Percentiles rank a stretch among this genome's conserved stretches.
Conservation (phyloP, 2,113 vertebrate species). For the Tyrannus savana region DNA sequence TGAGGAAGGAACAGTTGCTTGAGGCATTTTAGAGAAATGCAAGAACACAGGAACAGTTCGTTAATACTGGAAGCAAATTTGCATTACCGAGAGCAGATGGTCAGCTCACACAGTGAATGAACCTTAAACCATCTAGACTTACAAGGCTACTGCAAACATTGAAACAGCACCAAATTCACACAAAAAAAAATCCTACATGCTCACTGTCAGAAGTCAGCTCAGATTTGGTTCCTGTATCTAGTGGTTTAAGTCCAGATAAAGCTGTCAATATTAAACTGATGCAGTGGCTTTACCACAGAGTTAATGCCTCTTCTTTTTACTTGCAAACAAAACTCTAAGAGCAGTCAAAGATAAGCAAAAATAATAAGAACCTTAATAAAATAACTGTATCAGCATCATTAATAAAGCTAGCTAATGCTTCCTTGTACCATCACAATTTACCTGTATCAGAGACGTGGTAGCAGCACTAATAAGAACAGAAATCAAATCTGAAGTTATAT, state of each 20-base stretch:
- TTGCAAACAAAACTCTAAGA: background rate
- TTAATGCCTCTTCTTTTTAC: background rate
- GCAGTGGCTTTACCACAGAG: background rate
- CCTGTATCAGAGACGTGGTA: background rate
- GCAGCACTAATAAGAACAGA: background rate
- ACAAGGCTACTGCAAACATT: constrained; percentile 39
- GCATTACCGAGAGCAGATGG: constrained; percentile 65
- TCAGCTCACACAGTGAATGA: constrained; percentile 33
- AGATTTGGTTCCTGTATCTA: background rate
- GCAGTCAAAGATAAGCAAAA: constrained; percentile 8
- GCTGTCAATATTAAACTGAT: constrained; percentile 22
- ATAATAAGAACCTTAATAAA: constrained; percentile 11
- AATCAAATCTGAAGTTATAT: background rate
- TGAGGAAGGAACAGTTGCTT: constrained; percentile 51
- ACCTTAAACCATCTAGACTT: constrained; percentile 19
- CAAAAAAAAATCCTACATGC: background rate
- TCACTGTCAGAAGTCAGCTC: background rate
- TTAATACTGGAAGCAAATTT: constrained; percentile 61
- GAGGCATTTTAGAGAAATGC: constrained; percentile 58
- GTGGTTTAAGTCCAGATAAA: constrained; percentile 26
- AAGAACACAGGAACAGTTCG: constrained; percentile 56
- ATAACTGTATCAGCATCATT: background rate
- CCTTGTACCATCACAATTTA: background rate
- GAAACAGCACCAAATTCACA: background rate
- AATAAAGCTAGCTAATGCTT: constrained; percentile 17